phyloP scores from a whole-genome alignment of 1,140 invertebrate species.

The Diploscapter pachys region DNA sequence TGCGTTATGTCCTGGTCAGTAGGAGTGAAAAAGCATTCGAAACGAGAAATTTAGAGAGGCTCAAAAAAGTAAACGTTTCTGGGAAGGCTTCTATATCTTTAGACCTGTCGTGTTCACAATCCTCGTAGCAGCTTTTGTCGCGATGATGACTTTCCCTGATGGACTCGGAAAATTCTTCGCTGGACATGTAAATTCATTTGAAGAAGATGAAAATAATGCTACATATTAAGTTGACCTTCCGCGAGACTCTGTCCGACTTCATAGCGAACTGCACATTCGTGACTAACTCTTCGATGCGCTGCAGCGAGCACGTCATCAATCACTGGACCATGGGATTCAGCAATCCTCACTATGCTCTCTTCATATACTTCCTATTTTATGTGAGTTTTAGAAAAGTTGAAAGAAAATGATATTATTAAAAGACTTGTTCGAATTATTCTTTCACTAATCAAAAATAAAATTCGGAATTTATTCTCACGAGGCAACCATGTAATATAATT shows the following conservation, averaged over 20 bases:
- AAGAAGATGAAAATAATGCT: not conserved
- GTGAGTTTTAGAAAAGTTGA: slow-evolving; percentile 31
- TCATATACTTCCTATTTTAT: slow-evolving; percentile 53
- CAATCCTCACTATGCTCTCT: slow-evolving; percentile 38
- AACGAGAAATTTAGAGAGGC: no score
- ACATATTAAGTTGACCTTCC: slow-evolving; percentile 48
- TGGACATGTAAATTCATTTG: slow-evolving; percentile 44
- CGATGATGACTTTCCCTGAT: slow-evolving; percentile 50
- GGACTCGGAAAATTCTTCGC: slow-evolving; percentile 52
- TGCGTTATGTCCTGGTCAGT: no score
- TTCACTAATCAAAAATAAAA: no score
- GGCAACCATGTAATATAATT: no score
- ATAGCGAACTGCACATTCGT: slow-evolving; percentile 52
- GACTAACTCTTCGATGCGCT: slow-evolving; percentile 42
- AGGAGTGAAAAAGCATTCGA: no score
- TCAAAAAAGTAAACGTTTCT: no score
- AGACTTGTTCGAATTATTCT: no score
- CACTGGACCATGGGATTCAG: slow-evolving; percentile 45
- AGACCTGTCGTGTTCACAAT: slow-evolving; percentile 49
- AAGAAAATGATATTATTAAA: no score
- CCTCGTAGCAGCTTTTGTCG: slow-evolving; percentile 53
- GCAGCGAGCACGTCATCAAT: slow-evolving; percentile 37
- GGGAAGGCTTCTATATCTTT: not conserved
- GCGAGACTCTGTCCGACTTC: slow-evolving; percentile 54
- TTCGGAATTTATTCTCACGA: no score